A percentile compares a stretch with the other conserved stretches of the same genome.
These are phyloP conservation scores for Anthoscopus minutus DNA, from an alignment of 2,113 vertebrate species.

Conservation along the genomic window DNA sequence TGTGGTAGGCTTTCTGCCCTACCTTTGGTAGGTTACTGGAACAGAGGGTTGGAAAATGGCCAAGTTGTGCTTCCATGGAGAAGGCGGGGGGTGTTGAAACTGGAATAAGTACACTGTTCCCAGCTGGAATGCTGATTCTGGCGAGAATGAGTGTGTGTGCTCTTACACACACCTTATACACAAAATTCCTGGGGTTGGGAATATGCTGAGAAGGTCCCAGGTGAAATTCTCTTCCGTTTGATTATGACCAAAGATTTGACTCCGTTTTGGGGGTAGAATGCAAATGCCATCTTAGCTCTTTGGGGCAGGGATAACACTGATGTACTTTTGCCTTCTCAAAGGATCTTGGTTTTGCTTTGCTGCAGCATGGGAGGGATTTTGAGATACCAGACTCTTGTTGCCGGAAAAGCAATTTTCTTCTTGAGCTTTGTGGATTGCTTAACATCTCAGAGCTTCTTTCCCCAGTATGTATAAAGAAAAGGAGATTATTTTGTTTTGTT, in stretches of 20 bases:
- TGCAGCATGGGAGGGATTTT: background rate
- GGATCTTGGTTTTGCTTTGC: background rate
- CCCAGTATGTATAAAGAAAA: background rate
- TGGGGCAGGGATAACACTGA: background rate
- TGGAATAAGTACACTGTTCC: background rate
- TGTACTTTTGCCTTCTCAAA: background rate
- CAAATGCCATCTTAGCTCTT: background rate
- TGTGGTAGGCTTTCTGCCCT: background rate
- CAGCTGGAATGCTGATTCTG: fast-evolving
- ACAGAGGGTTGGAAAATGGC: background rate
- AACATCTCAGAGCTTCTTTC: background rate
- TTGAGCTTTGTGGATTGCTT: background rate
- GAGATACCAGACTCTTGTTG: background rate
- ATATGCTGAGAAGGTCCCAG: background rate
- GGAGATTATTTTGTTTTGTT: background rate
- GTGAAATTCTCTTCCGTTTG: background rate
- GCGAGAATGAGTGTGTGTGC: background rate
- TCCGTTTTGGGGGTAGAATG: background rate
- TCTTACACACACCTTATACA: background rate
- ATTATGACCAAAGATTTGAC: background rate
- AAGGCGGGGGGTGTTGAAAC: background rate
- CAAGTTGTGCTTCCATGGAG: background rate
- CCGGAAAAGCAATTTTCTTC: background rate
- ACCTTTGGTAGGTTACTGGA: background rate
- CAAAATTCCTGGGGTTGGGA: background rate